These are phyloP conservation scores for Myotis lucifugus DNA, from an alignment of 2,113 vertebrate species.

Conservation along the genomic window DNA sequence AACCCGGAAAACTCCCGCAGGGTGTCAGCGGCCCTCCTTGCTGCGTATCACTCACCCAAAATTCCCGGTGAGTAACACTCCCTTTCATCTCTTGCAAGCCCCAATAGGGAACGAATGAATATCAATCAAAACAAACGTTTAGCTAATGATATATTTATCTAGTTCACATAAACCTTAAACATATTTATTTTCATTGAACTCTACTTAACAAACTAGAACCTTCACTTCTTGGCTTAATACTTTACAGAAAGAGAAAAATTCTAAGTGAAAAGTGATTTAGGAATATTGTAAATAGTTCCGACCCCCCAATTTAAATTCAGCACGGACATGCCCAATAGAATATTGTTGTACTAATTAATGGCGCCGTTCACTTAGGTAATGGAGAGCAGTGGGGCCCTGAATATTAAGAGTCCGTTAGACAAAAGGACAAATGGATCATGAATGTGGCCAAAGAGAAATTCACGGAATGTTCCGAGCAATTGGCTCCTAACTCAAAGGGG, in stretches of 20 bases:
- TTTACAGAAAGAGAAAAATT: not conserved
- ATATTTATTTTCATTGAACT: not conserved
- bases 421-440: conserved; percentile 57
- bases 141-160: not conserved
- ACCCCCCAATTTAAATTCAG: not conserved
- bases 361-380: conserved; percentile 44
- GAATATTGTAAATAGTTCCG: not conserved
- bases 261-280: not conserved
- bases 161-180: not conserved
- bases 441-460: conserved; percentile 72
- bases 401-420: conserved; percentile 46
- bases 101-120: not conserved
- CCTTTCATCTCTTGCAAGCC: not conserved
- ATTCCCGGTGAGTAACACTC: not conserved
- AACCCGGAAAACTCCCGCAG: not conserved
- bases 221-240: not conserved
- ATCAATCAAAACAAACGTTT: not conserved
- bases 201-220: not conserved
- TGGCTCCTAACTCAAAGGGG: conserved; percentile 53
- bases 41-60: not conserved
- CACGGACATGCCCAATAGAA: not conserved
- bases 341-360: conserved; percentile 47
- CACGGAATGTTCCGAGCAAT: conserved; percentile 58
- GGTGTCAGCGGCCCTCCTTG: not conserved
- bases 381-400: conserved; percentile 8